Evolutionary conservation across 2,113 vertebrate species (phyloP).

Genomic region (Takifugu flavidus): DNA sequence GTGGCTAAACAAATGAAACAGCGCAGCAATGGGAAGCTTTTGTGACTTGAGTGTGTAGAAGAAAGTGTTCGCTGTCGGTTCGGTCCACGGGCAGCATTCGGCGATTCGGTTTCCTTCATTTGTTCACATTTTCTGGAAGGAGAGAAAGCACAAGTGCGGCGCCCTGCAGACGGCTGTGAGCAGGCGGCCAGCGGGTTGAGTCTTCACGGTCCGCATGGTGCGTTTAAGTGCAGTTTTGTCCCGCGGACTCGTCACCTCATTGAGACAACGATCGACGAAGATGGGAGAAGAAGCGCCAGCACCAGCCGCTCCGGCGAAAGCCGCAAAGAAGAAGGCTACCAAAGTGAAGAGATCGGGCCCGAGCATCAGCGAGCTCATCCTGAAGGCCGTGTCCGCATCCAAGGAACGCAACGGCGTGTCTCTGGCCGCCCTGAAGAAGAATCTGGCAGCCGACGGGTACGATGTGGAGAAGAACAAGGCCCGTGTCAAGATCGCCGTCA

Average conservation of each 20-base stretch:
- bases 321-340: constrained; percentile 12
- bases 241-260: no score
- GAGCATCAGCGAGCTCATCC: constrained; percentile 6
- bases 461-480: constrained; percentile 14
- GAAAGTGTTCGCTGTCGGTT: neutral
- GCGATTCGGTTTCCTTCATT: neutral
- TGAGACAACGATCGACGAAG: neutral
- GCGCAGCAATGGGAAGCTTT: neutral
- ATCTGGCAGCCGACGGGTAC: neutral
- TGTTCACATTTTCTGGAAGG: neutral
- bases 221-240: neutral
- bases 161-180: neutral
- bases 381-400: neutral
- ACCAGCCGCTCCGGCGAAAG: neutral
- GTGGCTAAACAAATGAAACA: no score
- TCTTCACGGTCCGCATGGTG: constrained; percentile 38
- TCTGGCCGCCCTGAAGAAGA: neutral
- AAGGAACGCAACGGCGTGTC: constrained; percentile 12
- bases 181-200: neutral
- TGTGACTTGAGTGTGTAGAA: neutral
- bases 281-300: constrained; percentile 25
- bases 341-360: constrained; percentile 1
- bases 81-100: no score
- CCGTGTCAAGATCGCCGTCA: constrained; percentile 1
- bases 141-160: constrained; percentile 12